A percentile compares a stretch with the other conserved stretches of the same genome.
Evolutionary conservation across 1,140 invertebrate genomes (phyloP).

Genomic region (Sesamia nonagrioides): DNA sequence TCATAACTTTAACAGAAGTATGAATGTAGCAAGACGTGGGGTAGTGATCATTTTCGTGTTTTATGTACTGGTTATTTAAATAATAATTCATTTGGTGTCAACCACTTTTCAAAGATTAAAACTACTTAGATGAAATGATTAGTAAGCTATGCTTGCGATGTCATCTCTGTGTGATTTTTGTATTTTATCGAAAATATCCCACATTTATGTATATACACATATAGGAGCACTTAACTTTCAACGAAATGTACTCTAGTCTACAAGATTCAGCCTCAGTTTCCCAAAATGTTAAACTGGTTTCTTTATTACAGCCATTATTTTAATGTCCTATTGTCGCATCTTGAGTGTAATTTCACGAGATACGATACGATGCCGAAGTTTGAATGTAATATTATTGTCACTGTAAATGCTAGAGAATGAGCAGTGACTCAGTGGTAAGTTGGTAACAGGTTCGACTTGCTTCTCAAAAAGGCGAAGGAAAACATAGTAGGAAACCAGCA

Average conservation of each 20-base stretch:
- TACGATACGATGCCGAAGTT: not conserved
- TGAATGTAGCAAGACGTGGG: slow-evolving; percentile 25
- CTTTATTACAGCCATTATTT: not conserved
- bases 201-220: no score
- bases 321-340: not conserved
- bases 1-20: slow-evolving; percentile 38
- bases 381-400: not conserved
- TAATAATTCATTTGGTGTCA: not conserved
- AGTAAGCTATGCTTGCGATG: not conserved
- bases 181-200: not conserved
- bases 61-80: slow-evolving; percentile 11
- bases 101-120: slow-evolving; percentile 6
- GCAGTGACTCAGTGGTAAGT: no score
- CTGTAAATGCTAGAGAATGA: not conserved
- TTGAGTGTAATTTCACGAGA: not conserved
- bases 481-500: no score
- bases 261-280: not conserved
- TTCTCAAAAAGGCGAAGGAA: no score
- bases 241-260: not conserved
- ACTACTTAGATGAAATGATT: not conserved
- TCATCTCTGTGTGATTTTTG: not conserved
- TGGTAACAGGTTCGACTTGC: no score
- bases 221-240: not conserved
- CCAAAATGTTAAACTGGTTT: not conserved
- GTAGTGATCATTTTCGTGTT: slow-evolving; percentile 14